These are phyloP conservation scores for Todiramphus chloris DNA, from an alignment of 2,113 vertebrate species.

Conservation along the genomic window DNA sequence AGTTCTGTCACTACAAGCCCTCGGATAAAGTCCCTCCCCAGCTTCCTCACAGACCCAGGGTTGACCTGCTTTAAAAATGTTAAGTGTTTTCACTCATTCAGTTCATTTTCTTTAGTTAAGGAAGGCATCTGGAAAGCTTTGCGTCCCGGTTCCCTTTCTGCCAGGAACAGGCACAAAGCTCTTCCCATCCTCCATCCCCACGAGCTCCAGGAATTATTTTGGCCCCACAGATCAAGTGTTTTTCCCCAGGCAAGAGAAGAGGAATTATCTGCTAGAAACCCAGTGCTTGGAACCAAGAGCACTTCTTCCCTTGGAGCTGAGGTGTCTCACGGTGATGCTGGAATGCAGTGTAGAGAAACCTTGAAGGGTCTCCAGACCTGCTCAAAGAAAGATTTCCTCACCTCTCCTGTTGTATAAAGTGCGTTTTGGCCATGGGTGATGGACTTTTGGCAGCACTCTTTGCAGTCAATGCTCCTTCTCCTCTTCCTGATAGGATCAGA, in stretches of 20 bases:
- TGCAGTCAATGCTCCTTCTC: not conserved
- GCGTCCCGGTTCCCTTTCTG: not conserved
- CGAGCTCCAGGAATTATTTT: not conserved
- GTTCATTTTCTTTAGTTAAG: not conserved
- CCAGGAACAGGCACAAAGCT: not conserved
- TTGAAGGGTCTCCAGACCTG: not conserved
- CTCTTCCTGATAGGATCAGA: not conserved
- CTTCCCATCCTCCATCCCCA: rapidly evolving
- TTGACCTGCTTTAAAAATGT: not conserved
- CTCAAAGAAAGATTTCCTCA: not conserved
- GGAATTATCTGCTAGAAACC: not conserved
- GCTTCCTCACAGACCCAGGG: no score
- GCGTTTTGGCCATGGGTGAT: not conserved
- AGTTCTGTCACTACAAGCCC: no score
- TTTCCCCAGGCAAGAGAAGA: not conserved
- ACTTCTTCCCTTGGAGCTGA: not conserved
- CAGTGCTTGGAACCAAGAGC: not conserved
- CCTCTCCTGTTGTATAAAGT: not conserved
- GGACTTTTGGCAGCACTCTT: not conserved
- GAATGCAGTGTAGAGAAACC: not conserved
- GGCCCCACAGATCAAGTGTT: not conserved
- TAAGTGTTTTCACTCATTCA: not conserved
- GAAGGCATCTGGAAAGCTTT: not conserved
- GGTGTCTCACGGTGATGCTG: not conserved
- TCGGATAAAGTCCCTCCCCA: no score